A percentile compares a stretch with the other conserved stretches of the same genome.
Evolutionary conservation across 2,797 vertebrate species (phyloP).

Genomic region (Hipposideros larvatus): DNA sequence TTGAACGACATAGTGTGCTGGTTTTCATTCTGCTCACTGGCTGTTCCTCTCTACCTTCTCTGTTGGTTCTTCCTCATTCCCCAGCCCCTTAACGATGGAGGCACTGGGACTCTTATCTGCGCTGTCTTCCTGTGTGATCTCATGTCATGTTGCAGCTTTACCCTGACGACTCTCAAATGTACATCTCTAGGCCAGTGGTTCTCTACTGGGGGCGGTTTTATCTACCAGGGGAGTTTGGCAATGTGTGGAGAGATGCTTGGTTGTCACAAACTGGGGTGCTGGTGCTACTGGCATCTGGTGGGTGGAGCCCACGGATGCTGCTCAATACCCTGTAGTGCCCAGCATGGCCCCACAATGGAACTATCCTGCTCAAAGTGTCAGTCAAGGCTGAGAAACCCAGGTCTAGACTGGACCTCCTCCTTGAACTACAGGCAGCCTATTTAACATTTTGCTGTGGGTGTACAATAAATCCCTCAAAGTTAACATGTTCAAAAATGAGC

Average conservation of each 20-base stretch:
- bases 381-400: background rate
- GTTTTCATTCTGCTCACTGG: background rate
- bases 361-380: background rate
- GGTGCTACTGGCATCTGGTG: background rate
- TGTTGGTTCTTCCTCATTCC: background rate
- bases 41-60: background rate
- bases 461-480: background rate
- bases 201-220: background rate
- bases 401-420: background rate
- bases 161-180: background rate
- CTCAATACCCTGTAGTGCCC: accelerated
- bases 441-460: background rate
- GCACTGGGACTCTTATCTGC: background rate
- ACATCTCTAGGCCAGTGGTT: background rate
- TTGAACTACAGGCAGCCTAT: background rate
- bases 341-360: background rate
- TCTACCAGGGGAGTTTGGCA: background rate
- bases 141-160: background rate
- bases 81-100: background rate
- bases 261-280: background rate
- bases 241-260: background rate
- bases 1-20: background rate
- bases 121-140: background rate
- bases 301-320: no score
- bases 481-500: background rate